Evolutionary conservation across 2,113 vertebrate species (phyloP).

Genomic region (Panthera leo): DNA sequence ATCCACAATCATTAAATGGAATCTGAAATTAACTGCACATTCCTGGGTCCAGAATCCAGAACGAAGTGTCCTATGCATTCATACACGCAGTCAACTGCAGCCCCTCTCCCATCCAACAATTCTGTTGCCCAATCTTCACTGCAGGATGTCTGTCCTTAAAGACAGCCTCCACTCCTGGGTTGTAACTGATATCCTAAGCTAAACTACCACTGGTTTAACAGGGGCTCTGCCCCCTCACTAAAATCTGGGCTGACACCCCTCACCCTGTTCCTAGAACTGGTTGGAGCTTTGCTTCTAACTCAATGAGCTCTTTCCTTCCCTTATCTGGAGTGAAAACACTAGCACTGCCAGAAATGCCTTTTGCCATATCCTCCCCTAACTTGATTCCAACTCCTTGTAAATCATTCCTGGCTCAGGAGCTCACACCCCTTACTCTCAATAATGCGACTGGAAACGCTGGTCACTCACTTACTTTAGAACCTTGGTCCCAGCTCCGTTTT

Average conservation of each 20-base stretch:
- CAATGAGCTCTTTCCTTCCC: neutral
- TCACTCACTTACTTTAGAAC: neutral
- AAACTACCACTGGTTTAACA: neutral
- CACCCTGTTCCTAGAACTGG: neutral
- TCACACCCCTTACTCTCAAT: neutral
- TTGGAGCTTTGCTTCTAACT: neutral
- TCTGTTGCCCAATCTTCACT: neutral
- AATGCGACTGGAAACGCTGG: neutral
- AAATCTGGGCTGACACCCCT: neutral
- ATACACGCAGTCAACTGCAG: neutral
- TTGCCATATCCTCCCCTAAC: neutral
- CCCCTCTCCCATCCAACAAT: neutral
- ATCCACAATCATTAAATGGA: neutral
- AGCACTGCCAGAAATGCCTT: neutral
- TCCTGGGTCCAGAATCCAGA: neutral
- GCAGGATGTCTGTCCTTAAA: neutral
- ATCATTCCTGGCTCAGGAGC: neutral
- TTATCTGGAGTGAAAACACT: neutral
- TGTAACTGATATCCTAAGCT: neutral
- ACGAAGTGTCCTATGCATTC: neutral
- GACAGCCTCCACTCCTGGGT: neutral
- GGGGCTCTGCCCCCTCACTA: neutral
- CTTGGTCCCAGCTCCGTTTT: neutral
- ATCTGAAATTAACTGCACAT: neutral
- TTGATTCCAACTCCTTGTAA: neutral